A percentile compares a stretch with the other conserved stretches of the same genome.
Evolutionary conservation across 2,113 vertebrate genomes (phyloP).

Genomic region (Oncorhynchus gorbuscha): DNA sequence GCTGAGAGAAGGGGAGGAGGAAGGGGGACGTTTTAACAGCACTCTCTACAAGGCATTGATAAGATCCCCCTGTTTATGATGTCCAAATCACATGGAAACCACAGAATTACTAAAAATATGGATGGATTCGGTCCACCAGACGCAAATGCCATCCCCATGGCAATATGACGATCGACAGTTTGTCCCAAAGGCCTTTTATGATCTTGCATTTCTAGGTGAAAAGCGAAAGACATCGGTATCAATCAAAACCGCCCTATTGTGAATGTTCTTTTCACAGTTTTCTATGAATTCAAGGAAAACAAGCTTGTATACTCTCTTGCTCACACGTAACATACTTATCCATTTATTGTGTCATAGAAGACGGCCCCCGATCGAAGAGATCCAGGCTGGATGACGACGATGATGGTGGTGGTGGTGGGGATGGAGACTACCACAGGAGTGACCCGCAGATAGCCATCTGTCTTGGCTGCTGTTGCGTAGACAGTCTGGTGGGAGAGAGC

Average conservation of each 20-base stretch:
- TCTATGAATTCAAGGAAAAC: no score
- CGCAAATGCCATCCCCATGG: no score
- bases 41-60: background rate
- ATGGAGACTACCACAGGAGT: slow-evolving; percentile 93
- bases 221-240: no score
- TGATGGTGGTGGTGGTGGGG: slow-evolving; percentile 60
- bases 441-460: slow-evolving; percentile 98
- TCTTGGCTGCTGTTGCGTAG: slow-evolving; percentile 50
- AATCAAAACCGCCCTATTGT: no score
- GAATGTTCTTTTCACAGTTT: no score
- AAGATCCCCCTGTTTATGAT: background rate
- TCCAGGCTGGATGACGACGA: slow-evolving; percentile 65
- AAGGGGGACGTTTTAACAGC: background rate
- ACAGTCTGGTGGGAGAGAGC: slow-evolving; percentile 75
- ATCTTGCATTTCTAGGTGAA: background rate
- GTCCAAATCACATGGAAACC: no score
- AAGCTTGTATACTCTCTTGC: no score
- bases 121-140: no score
- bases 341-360: slow-evolving; percentile 65
- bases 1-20: background rate
- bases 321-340: no score
- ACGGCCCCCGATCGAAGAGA: slow-evolving; percentile 78
- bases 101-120: no score
- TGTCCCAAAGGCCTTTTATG: background rate
- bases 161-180: background rate